Percentiles rank a stretch among this genome's conserved stretches.
Evolutionary conservation across 2,888 invertebrate genomes (phyloP).

Genomic region (Lysandra bellargus): DNA sequence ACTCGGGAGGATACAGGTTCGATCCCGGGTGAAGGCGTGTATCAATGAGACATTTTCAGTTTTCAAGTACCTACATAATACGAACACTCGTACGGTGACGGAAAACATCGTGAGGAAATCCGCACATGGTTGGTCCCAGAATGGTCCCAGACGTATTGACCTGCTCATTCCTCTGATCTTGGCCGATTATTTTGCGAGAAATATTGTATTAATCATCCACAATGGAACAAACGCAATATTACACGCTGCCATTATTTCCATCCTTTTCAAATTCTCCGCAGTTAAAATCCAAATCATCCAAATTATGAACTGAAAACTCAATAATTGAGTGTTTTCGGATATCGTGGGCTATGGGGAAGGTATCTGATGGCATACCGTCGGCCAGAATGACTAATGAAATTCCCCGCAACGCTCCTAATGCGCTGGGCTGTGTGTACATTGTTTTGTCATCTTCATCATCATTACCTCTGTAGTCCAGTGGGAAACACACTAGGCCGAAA

Average conservation of each 20-base stretch:
- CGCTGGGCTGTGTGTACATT: conserved; percentile 38
- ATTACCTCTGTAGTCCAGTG: not conserved
- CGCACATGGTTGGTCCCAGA: too few species aligned
- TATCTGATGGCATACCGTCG: conserved; percentile 57
- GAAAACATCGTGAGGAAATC: too few species aligned
- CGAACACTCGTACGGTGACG: too few species aligned
- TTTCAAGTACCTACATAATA: too few species aligned
- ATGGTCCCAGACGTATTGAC: too few species aligned
- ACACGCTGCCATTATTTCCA: not conserved
- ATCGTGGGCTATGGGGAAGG: conserved; percentile 40
- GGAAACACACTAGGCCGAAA: too few species aligned
- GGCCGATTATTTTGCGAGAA: too few species aligned
- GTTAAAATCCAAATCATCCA: not conserved
- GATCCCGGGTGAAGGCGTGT: too few species aligned
- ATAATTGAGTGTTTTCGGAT: not conserved
- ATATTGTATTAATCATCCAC: too few species aligned
- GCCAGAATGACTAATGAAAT: conserved; percentile 63
- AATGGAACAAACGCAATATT: not conserved
- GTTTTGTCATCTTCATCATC: not conserved
- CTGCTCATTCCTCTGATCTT: too few species aligned
- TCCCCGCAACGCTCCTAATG: conserved; percentile 58
- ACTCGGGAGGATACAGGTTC: too few species aligned
- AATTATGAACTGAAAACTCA: not conserved
- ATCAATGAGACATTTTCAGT: too few species aligned
- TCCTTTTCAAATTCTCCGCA: not conserved